Evolutionary conservation across 1,140 invertebrate species (phyloP).

Genomic region (Campoletis sonorensis): DNA sequence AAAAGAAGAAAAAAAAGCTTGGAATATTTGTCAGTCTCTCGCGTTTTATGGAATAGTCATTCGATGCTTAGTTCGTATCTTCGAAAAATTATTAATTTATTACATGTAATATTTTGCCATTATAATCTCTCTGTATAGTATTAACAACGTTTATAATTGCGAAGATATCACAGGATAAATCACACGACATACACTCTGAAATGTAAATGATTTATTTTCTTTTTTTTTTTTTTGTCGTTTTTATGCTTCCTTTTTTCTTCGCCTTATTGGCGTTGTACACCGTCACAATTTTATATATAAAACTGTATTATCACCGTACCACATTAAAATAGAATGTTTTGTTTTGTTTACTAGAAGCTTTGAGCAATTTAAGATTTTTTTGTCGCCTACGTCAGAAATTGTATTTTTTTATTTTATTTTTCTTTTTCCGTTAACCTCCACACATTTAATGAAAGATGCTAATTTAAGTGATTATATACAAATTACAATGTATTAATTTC

Average conservation of each 20-base stretch:
- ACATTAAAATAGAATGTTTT: background rate
- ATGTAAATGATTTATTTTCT: no score
- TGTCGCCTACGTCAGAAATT: conserved; percentile 7
- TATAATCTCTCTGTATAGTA: conserved; percentile 45
- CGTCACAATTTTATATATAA: background rate
- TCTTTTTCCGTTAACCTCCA: background rate
- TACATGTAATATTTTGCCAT: conserved; percentile 48
- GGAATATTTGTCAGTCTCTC: conserved; percentile 46
- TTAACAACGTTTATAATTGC: conserved; percentile 25
- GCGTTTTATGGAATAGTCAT: conserved; percentile 25
- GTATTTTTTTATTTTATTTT: conserved; percentile 26
- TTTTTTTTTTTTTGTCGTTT: background rate
- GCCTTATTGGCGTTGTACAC: background rate
- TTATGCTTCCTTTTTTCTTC: background rate
- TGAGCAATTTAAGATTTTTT: conserved; percentile 7
- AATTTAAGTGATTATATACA: conserved; percentile 53
- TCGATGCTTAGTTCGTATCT: conserved; percentile 25
- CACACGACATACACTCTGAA: no score
- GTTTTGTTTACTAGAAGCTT: background rate
- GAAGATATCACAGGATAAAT: conserved; percentile 3
- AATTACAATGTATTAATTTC: conserved; percentile 53
- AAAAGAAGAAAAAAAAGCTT: conserved; percentile 51
- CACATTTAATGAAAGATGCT: conserved; percentile 26
- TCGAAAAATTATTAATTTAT: conserved; percentile 55
- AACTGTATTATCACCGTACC: background rate